These are phyloP conservation scores for Drosophila infuscata DNA, from an alignment of 2,888 invertebrate species.

Conservation along the genomic window DNA sequence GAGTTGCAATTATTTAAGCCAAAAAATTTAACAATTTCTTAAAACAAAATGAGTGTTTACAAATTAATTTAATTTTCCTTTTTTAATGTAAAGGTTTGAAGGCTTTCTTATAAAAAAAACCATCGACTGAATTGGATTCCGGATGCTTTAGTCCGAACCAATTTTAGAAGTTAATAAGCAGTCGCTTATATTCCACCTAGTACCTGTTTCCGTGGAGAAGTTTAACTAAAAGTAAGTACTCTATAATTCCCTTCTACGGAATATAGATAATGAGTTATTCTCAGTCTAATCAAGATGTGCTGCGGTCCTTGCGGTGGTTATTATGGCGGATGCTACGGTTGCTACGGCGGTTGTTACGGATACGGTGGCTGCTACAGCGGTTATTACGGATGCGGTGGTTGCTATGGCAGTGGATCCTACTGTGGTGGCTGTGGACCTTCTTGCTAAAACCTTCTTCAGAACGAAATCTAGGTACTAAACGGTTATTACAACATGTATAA, in stretches of 20 bases:
- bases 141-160: background rate
- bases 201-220: slow-evolving; percentile 2
- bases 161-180: background rate
- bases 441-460: slow-evolving; percentile 14
- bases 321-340: background rate
- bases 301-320: slow-evolving; percentile 10
- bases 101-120: background rate
- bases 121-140: background rate
- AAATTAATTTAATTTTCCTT: background rate
- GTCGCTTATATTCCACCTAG: background rate
- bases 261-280: background rate
- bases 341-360: background rate
- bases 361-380: background rate
- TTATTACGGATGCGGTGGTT: background rate
- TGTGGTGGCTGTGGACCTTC: slow-evolving; percentile 7
- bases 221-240: slow-evolving; percentile 1
- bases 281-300: slow-evolving; percentile 10
- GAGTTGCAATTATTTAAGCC: background rate
- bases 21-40: too few species aligned
- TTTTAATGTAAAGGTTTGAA: slow-evolving; percentile 5
- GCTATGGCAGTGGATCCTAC: slow-evolving; percentile 7
- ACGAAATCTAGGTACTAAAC: slow-evolving; percentile 17
- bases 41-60: background rate
- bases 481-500: background rate
- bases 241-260: background rate